Base-by-base conservation (phyloP, 2,113 vertebrate genomes). In the Anoura caudifer region DNA sequence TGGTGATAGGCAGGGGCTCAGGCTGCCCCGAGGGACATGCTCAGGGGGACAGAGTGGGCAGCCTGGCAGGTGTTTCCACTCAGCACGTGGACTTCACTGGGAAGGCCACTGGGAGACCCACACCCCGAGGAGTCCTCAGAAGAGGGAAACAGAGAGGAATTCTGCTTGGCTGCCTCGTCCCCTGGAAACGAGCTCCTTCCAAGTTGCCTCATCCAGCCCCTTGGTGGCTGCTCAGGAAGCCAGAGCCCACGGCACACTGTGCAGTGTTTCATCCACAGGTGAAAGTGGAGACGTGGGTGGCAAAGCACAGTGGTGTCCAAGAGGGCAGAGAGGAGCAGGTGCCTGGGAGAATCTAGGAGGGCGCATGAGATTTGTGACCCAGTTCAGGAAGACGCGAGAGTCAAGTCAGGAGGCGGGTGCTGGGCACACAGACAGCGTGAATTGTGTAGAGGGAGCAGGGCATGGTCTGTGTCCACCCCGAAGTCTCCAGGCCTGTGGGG, bases 281-380 rank as follows among this genome's bases (percentile, higher is more conserved):
- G 72, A 26, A n/a, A 22, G 72, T 0, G 13, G 24, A 82, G 69
- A 4, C 1, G 13, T 1, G 8, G 38, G 45, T 45, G 45, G 61
- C 1, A 4, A n/a, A 16, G 28, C 1, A 11, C 12, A 19, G 67
- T 0, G 0, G 36, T 2, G 1, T 8, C 67, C 31, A 1, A 13
- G 16, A 76, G 33, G 79, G 47, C 45, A 15, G 36, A 56, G 38
- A 75, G 77, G 65, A n/a, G n/a, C n/a, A n/a, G 17, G 33, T 5
- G 13, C 7, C 14, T 2, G n/a, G 33, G 28, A 56, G 43, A 73
- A 6, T 12, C 38, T 17, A 12, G 0, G 17, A 20, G 12, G 12
- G n/a, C 7, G 31, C 4, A 0, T 4, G 9, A 24, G 50, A 17
- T 8, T 5, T 63, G 31, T 26, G 61, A 26, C 17, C 77, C n/a